Base-by-base conservation (phyloP, 2,113 vertebrate genomes). In the Origma solitaria region DNA sequence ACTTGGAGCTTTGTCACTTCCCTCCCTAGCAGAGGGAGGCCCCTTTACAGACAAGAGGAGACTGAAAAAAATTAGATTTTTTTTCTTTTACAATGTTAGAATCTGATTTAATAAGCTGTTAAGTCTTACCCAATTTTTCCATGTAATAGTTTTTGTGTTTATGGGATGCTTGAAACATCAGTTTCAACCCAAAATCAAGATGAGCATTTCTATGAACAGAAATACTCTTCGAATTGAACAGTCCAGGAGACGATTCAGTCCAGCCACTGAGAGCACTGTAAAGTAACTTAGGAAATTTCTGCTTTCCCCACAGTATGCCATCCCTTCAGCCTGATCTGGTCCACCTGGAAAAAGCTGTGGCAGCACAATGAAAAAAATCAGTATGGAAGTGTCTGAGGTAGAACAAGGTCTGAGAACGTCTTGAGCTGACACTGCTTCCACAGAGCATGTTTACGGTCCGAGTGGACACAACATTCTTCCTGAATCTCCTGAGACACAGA, bases 221-320 rank as follows among this genome's bases (percentile, higher is more conserved):
- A 75, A 33, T 30, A 17, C 7, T 38, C 37, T 25, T 8, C 19
- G 7, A 60, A 79, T 5, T 47, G 13, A 38, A 56, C 2, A 65
- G 25, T 33, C 14, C 10, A 54, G 19, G 60, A 35, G 25, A 30
- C 0, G 0, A 56, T 15, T 54, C 56, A 24, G 42, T 22, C 27
- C 6, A 54, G 30, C 56, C 66, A n/a, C 31, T 19, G 16, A 83
- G 25, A 82, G 31, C 7, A 85, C 45, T 0, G 1, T 13, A n/a
- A 3, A 56, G 1, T 7, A 58, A 31, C 20, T 28, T 24, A 11
- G 0, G 7, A 31, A 47, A 58, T n/a, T 15, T 49, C 60, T 42
- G 1, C 6, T 3, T 49, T 54, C 30, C 23, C 22, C 15, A 11
- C 21, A 53, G 19, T 4, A 6, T 0, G 1, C 8, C 35, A 60